Conservation (phyloP, 2,797 vertebrate species). For the Trichosurus vulpecula region DNA sequence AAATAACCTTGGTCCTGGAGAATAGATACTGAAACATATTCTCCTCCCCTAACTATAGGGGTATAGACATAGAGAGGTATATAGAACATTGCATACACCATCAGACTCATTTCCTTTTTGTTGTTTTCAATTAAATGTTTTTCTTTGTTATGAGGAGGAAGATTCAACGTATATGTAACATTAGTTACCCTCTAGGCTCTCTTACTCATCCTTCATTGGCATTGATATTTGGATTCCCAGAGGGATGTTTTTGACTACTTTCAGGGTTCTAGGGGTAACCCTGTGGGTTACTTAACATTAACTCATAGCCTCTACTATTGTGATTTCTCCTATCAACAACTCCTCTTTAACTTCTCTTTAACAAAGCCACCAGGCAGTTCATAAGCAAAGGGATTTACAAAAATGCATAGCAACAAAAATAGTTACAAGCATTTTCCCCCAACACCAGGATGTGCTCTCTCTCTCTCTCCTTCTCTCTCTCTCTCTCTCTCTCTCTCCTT, state of each 20-base stretch:
- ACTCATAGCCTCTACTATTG: neutral
- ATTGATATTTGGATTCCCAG: neutral
- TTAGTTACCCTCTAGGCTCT: neutral
- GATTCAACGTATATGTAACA: neutral
- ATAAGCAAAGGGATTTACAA: neutral
- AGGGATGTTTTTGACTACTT: neutral
- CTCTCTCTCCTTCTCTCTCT: too few relatives aligned
- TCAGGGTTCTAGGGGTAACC: neutral
- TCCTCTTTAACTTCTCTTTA: neutral
- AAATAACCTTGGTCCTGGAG: neutral
- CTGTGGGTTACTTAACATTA: neutral
- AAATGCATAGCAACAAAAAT: neutral
- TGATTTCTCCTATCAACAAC: neutral
- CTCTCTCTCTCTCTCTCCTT: too few relatives aligned
- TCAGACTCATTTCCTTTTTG: neutral
- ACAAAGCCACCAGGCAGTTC: neutral
- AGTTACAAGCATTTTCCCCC: neutral
- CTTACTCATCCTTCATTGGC: neutral
- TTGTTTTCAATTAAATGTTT: neutral
- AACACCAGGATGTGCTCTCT: neutral
- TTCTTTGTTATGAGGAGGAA: neutral
- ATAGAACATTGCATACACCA: neutral
- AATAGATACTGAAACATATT: neutral
- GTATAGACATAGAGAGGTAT: neutral
- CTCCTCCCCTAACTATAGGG: neutral